These are phyloP conservation scores for Platycnemis pennipes DNA, from an alignment of 2,888 invertebrate genomes.

Conservation along the genomic window DNA sequence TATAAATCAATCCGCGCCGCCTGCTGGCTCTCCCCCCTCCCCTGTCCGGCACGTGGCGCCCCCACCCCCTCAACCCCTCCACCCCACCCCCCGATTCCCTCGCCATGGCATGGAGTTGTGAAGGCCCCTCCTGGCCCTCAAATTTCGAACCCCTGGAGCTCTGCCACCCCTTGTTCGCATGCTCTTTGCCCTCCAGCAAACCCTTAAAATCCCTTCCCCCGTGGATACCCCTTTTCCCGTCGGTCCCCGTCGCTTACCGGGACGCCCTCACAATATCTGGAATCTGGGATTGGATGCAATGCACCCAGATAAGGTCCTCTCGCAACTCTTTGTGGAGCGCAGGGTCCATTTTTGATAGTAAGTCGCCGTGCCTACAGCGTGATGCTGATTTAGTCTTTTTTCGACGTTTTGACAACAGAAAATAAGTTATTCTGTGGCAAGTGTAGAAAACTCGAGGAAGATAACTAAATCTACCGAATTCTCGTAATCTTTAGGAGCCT, in stretches of 20 bases:
- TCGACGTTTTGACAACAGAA: too few species aligned
- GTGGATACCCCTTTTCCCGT: neutral
- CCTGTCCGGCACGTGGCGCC: neutral
- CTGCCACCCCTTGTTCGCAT: neutral
- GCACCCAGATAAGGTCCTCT: too few species aligned
- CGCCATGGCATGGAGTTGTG: neutral
- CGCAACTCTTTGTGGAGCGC: too few species aligned
- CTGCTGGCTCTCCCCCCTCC: neutral
- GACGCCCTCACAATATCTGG: neutral
- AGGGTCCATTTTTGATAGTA: too few species aligned
- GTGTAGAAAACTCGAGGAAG: too few species aligned
- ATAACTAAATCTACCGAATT: too few species aligned
- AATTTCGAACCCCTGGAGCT: neutral
- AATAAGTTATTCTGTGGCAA: too few species aligned
- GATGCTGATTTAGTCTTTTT: too few species aligned
- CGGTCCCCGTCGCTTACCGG: neutral
- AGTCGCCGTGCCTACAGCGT: too few species aligned
- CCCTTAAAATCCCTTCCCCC: neutral
- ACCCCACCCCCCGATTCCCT: neutral
- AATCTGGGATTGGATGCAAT: neutral
- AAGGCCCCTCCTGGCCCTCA: neutral
- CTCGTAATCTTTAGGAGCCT: too few species aligned
- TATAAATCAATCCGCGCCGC: neutral
- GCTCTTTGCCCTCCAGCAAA: neutral
- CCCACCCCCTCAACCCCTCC: neutral